Conservation (phyloP, 2,113 vertebrate species). For the Pardalotus punctatus region DNA sequence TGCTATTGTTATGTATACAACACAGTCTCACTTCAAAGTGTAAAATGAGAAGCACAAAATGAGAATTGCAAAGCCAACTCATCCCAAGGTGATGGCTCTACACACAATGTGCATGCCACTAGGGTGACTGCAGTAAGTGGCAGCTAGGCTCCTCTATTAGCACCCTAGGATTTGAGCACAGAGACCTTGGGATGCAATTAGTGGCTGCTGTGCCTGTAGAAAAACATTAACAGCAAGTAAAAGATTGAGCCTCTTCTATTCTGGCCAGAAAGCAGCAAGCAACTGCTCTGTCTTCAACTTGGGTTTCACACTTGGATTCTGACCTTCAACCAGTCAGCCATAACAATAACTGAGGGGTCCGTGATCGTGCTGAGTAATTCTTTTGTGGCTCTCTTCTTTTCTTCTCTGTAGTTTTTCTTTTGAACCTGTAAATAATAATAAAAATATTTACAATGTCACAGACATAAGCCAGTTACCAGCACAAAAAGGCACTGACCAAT, state of each 20-base stretch:
- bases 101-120: not conserved
- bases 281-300: conserved; percentile 10
- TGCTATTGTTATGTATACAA: not conserved
- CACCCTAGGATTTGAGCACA: not conserved
- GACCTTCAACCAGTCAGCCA: conserved; percentile 99
- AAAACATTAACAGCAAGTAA: conserved; percentile 53
- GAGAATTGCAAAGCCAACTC: not conserved
- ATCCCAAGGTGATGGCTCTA: not conserved
- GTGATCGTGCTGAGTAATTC: conserved; percentile 98
- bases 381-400: conserved; percentile 97
- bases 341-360: conserved; percentile 96
- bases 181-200: conserved; percentile 5
- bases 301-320: conserved; percentile 44
- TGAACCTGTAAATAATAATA: conserved; percentile 84
- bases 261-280: not conserved
- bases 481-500: not conserved
- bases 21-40: not conserved
- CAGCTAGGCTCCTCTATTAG: not conserved
- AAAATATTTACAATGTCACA: not conserved
- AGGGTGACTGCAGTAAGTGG: not conserved
- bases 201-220: not conserved
- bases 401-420: conserved; percentile 98
- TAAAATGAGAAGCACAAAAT: not conserved
- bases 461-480: not conserved
- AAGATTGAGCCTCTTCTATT: conserved; percentile 24